Percentiles rank a stretch among this genome's conserved stretches.
These are phyloP conservation scores for Dysmachus trigonus DNA, from an alignment of 2,888 invertebrate species.

Conservation along the genomic window DNA sequence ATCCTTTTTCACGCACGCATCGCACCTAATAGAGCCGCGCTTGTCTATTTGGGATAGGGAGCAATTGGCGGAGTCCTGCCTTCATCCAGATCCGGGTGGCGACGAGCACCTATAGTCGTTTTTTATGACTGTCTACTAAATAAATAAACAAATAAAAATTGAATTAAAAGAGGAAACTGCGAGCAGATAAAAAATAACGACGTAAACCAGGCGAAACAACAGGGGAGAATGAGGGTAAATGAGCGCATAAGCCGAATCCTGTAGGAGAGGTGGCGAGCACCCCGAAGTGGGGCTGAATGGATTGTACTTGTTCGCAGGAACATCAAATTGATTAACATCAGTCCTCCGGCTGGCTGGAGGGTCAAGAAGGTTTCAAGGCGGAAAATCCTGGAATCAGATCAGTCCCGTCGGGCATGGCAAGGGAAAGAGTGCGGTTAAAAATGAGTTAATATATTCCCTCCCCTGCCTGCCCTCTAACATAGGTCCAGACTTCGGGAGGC, in stretches of 20 bases:
- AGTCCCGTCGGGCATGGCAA: not conserved
- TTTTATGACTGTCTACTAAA: constrained; percentile 39
- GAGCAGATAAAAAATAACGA: constrained; percentile 40
- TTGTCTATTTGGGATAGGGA: not conserved
- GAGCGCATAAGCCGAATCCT: constrained; percentile 20
- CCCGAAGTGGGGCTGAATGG: constrained; percentile 42
- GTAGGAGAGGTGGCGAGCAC: not conserved
- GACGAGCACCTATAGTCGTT: constrained; percentile 29
- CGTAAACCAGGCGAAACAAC: not conserved
- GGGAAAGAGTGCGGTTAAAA: not conserved
- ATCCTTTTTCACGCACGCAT: constrained; percentile 16
- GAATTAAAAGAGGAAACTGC: constrained; percentile 37
- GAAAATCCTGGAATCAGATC: constrained; percentile 29
- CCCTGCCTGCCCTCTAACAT: not conserved
- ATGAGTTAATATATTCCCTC: constrained; percentile 33
- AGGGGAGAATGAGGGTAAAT: constrained; percentile 9
- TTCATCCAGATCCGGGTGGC: not conserved
- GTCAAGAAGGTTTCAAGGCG: not conserved
- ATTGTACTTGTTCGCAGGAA: constrained; percentile 54
- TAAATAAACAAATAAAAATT: constrained; percentile 44
- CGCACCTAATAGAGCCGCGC: constrained; percentile 16
- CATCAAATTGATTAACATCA: constrained; percentile 55
- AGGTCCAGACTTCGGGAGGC: too few species aligned
- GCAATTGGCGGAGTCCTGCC: constrained; percentile 2
- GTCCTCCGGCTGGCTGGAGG: not conserved